Percentiles rank a stretch among this genome's conserved stretches.
Evolutionary conservation across 2,797 vertebrate genomes (phyloP).

Genomic region (Ibycter americanus): DNA sequence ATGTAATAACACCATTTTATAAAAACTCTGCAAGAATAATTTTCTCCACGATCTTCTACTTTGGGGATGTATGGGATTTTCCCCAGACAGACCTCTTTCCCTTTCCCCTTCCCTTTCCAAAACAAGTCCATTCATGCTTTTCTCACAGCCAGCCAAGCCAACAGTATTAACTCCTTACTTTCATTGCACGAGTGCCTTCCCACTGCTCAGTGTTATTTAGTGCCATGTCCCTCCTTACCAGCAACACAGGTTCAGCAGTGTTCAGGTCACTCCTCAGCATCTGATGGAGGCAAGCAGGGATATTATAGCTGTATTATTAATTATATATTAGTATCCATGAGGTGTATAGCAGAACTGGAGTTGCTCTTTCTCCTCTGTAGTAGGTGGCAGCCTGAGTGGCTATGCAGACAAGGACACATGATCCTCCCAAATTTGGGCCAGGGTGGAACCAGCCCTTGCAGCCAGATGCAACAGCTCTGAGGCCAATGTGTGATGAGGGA

Average conservation of each 20-base stretch:
- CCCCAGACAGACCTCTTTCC: not conserved
- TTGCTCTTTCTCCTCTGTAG: not conserved
- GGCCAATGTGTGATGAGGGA: not conserved
- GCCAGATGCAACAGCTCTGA: not conserved
- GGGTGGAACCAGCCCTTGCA: not conserved
- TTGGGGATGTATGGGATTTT: not conserved
- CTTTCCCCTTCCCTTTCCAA: not conserved
- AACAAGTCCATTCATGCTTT: not conserved
- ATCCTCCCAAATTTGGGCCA: not conserved
- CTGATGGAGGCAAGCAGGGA: not conserved
- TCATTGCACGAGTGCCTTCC: not conserved
- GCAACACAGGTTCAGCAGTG: not conserved
- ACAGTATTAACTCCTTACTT: not conserved
- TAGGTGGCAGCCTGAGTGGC: too few species aligned
- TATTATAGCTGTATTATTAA: not conserved
- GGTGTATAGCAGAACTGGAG: not conserved
- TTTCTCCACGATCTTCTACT: not conserved
- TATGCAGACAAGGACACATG: not conserved
- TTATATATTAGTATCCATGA: not conserved
- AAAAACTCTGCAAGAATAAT: not conserved
- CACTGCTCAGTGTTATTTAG: not conserved
- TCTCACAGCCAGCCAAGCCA: not conserved
- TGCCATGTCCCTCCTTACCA: accelerated
- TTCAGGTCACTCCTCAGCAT: not conserved
- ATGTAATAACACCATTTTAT: not conserved